phyloP scores from a whole-genome alignment of 35 echinoderm and acorn worm species.

The Lytechinus variegatus region DNA sequence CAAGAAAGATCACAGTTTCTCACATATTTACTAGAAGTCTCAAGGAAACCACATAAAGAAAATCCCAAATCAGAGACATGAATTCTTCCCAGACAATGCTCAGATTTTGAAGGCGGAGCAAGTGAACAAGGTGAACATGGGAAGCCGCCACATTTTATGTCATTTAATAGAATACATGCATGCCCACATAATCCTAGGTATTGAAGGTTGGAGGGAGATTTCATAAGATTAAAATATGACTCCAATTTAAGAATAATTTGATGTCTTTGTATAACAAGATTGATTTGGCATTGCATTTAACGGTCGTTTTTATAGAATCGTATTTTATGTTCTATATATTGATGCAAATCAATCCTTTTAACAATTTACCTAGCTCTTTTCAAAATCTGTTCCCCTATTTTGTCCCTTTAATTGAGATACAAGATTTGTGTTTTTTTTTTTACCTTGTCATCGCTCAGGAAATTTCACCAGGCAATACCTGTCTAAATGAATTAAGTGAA shows the following conservation, averaged over 20 bases:
- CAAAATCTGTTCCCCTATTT: neutral
- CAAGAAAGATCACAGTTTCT: neutral
- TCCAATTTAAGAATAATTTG: neutral
- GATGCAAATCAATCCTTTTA: too few relatives aligned
- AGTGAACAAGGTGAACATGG: neutral
- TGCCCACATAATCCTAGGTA: neutral
- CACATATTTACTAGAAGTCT: neutral
- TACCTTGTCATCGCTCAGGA: neutral
- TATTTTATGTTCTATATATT: too few relatives aligned
- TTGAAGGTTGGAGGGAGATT: neutral
- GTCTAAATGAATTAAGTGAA: neutral
- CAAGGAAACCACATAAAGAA: conserved; percentile 2
- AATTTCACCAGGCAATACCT: neutral
- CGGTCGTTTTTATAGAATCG: neutral
- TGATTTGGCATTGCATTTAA: neutral
- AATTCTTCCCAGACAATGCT: neutral
- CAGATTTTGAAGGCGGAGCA: neutral
- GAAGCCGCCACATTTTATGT: neutral
- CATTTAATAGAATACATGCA: neutral
- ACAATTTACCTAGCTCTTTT: too few relatives aligned
- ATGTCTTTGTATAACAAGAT: neutral
- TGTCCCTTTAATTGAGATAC: conserved; percentile 1
- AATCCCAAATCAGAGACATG: neutral
- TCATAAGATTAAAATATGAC: neutral
- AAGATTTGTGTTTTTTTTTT: neutral